Percentiles rank a stretch among this genome's conserved stretches.
These are phyloP conservation scores for Pentalonia nigronervosa DNA, from an alignment of 1,140 invertebrate species.

Conservation along the genomic window DNA sequence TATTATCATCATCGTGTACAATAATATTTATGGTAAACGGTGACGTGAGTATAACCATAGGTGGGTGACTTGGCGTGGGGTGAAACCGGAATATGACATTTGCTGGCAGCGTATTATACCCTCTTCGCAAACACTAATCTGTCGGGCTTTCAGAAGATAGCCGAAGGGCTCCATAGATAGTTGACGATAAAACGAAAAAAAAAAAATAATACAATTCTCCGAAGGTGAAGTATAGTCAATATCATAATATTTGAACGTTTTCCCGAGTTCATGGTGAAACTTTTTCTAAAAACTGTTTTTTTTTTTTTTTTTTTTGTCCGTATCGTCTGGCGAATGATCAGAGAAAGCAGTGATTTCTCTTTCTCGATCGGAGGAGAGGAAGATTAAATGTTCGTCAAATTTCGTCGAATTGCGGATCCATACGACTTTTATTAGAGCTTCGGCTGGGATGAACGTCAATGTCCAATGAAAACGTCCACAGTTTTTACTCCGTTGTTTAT, in stretches of 20 bases:
- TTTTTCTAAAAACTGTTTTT: too few species aligned
- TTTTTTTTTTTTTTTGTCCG: too few species aligned
- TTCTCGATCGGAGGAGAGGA: background rate
- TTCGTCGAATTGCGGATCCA: too few species aligned
- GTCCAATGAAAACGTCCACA: too few species aligned
- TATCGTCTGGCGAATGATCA: too few species aligned
- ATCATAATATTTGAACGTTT: background rate
- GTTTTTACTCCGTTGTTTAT: too few species aligned
- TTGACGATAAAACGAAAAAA: background rate
- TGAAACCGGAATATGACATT: background rate
- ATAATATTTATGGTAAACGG: background rate
- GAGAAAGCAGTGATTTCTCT: background rate
- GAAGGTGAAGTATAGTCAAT: background rate
- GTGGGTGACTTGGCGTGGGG: background rate
- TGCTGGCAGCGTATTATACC: background rate
- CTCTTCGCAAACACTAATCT: background rate
- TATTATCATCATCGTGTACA: background rate
- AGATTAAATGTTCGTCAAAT: too few species aligned
- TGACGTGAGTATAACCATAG: background rate
- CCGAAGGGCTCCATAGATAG: background rate
- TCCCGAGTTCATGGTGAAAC: background rate
- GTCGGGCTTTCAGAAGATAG: background rate
- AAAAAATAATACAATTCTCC: background rate
- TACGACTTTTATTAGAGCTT: too few species aligned
- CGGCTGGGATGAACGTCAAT: too few species aligned